Evolutionary conservation across 2,113 vertebrate species (phyloP).

Genomic region (Rhinolophus ferrumequinum): DNA sequence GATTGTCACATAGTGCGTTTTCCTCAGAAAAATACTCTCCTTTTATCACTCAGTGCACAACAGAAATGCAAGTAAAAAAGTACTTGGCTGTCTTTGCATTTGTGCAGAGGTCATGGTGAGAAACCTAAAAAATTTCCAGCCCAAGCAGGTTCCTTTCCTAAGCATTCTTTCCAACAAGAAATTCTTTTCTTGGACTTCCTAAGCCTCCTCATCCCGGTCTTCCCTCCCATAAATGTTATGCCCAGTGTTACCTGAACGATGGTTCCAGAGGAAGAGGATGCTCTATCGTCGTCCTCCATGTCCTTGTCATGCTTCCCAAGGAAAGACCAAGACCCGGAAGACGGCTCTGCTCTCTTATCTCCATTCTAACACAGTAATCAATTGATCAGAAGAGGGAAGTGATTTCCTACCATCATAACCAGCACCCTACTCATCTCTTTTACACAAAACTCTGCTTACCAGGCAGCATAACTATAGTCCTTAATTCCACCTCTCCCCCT

Average conservation of each 20-base stretch:
- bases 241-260: constrained; percentile 67
- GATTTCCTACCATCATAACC: background rate
- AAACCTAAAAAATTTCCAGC: background rate
- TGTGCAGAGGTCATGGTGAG: background rate
- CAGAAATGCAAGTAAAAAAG: background rate
- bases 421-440: background rate
- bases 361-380: constrained; percentile 79
- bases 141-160: background rate
- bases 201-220: background rate
- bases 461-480: background rate
- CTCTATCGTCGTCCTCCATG: constrained; percentile 78
- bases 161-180: background rate
- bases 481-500: background rate
- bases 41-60: background rate
- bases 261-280: constrained; percentile 83
- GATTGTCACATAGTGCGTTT: background rate
- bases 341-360: constrained; percentile 56
- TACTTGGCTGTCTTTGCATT: background rate
- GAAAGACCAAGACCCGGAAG: constrained; percentile 54
- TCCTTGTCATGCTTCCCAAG: constrained; percentile 62
- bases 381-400: constrained; percentile 58
- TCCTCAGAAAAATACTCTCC: background rate
- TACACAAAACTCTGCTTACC: background rate
- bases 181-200: background rate
- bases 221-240: accelerated